Conservation (phyloP, 2,888 invertebrate genomes). For the Seira sanloemensis region DNA sequence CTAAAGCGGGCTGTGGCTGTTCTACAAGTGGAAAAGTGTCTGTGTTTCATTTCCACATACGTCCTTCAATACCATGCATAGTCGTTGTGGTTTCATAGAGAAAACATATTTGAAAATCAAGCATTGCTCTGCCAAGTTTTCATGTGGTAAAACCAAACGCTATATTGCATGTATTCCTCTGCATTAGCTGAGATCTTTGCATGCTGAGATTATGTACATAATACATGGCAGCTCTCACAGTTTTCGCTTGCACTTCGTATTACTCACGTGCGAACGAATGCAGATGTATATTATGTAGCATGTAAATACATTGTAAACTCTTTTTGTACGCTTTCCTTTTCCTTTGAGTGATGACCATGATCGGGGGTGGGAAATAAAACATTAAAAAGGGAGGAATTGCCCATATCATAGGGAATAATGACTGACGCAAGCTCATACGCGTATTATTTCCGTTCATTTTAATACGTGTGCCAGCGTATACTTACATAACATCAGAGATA, state of each 20-base stretch:
- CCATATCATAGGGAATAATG: neutral
- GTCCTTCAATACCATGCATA: no score
- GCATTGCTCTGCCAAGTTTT: no score
- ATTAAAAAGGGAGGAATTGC: conserved; percentile 12
- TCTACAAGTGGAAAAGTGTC: conserved; percentile 5
- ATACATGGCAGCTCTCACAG: no score
- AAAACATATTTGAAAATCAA: no score
- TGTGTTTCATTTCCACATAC: neutral
- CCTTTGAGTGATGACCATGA: neutral
- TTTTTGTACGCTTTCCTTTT: neutral
- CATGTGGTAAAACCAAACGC: no score
- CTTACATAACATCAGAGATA: neutral
- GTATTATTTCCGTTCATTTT: neutral
- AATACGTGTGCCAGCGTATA: neutral
- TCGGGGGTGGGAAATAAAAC: conserved; percentile 11
- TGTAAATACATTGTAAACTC: conserved; percentile 1
- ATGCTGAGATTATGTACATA: conserved; percentile 40
- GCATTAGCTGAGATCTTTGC: no score
- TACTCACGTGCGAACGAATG: conserved; percentile 42
- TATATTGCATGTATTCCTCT: no score
- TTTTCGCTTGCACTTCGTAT: neutral
- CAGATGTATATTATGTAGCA: neutral
- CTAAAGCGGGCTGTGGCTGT: neutral
- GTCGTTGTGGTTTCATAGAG: no score
- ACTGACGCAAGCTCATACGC: no score